Evolutionary conservation across 2,888 invertebrate species (phyloP).

Genomic region (Tipula helvola): DNA sequence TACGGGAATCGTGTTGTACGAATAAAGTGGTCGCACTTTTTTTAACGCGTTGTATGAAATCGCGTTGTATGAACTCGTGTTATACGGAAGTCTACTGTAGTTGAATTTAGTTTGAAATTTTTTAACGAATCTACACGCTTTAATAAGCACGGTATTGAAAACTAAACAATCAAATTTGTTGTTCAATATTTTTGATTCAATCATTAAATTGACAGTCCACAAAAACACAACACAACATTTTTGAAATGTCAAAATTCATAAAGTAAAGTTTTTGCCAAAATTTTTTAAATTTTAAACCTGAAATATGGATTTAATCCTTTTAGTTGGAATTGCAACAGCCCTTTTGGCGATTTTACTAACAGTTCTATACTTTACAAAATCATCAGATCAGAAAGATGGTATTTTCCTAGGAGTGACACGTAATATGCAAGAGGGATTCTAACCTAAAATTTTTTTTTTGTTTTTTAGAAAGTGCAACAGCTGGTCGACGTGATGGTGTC

Average conservation of each 20-base stretch:
- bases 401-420: neutral
- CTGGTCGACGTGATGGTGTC: conserved; percentile 24
- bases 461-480: neutral
- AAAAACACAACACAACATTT: neutral
- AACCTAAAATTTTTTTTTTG: neutral
- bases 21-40: too few species aligned
- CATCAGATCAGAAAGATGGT: neutral
- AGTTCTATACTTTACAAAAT: conserved; percentile 21
- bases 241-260: neutral
- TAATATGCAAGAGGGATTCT: neutral
- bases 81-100: too few species aligned
- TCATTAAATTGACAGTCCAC: neutral
- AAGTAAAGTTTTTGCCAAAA: conserved; percentile 17
- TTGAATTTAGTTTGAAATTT: too few species aligned
- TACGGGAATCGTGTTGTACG: too few species aligned
- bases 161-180: neutral
- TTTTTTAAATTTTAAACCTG: neutral
- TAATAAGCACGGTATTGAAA: neutral
- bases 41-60: too few species aligned
- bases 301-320: conserved; percentile 36
- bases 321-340: conserved; percentile 35
- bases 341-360: conserved; percentile 32
- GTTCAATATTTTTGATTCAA: neutral
- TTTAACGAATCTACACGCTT: too few species aligned
- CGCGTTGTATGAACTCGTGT: too few species aligned